Conservation (phyloP, 2,888 invertebrate genomes). For the Tetheella fluctuosa region DNA sequence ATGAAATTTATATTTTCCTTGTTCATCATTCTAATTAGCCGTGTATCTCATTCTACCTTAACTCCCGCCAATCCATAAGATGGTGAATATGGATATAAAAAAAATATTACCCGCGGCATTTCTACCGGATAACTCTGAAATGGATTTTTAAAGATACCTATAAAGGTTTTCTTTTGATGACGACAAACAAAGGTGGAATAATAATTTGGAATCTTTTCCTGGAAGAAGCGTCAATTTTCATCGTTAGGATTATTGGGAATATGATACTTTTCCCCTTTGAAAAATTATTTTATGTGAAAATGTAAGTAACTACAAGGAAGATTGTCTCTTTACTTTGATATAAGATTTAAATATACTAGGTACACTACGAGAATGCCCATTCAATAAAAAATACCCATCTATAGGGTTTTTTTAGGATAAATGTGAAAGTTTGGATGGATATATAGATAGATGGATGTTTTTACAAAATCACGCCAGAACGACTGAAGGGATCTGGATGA, state of each 20-base stretch:
- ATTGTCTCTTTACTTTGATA: too few species aligned
- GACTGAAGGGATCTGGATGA: too few species aligned
- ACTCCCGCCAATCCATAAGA: slow-evolving; percentile 28
- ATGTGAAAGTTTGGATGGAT: too few species aligned
- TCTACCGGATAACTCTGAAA: slow-evolving; percentile 44
- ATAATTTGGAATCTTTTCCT: slow-evolving; percentile 55
- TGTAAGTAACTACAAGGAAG: not conserved
- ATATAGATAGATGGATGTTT: too few species aligned
- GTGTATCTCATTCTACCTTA: slow-evolving; percentile 32
- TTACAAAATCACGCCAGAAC: too few species aligned
- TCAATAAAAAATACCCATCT: too few species aligned
- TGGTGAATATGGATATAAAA: slow-evolving; percentile 52
- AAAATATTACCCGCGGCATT: slow-evolving; percentile 42
- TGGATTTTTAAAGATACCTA: slow-evolving; percentile 52
- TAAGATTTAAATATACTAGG: too few species aligned
- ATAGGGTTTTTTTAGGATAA: too few species aligned
- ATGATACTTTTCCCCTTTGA: slow-evolving; percentile 45
- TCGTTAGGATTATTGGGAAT: slow-evolving; percentile 53
- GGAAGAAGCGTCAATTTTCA: slow-evolving; percentile 45
- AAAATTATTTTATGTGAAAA: slow-evolving; percentile 16
- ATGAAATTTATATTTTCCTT: slow-evolving; percentile 19
- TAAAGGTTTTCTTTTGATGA: slow-evolving; percentile 54
- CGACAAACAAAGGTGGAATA: slow-evolving; percentile 60
- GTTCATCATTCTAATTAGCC: slow-evolving; percentile 15
- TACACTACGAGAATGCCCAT: too few species aligned